Conservation (phyloP, 35 echinoderm and acorn worm genomes). For the Stichopus chloronotus region DNA sequence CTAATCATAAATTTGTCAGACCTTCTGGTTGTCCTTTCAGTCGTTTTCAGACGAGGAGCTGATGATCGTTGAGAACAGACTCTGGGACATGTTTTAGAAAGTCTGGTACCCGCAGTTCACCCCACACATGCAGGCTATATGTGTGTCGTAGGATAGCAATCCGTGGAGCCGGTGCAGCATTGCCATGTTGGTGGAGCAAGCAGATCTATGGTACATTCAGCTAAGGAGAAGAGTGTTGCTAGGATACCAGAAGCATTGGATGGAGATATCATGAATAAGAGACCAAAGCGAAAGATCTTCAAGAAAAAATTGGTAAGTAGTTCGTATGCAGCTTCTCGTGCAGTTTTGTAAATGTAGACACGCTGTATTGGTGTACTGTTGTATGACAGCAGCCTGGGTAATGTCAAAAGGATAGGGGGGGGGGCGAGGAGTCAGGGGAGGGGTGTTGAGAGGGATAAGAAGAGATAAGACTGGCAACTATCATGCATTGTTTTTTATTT, state of each 20-base stretch:
- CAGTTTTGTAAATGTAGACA: background rate
- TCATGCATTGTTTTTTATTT: too few species aligned
- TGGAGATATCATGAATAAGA: constrained; percentile 61
- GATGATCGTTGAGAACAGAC: background rate
- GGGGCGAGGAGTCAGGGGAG: background rate
- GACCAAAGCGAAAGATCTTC: constrained; percentile 57
- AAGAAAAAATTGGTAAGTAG: constrained; percentile 56
- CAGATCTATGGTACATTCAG: constrained; percentile 47
- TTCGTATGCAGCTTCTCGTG: background rate
- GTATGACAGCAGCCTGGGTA: background rate
- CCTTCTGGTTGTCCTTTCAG: too few species aligned
- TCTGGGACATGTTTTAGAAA: background rate
- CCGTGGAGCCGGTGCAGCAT: constrained; percentile 38
- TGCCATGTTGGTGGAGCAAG: constrained; percentile 49
- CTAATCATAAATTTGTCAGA: too few species aligned
- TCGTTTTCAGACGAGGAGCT: background rate
- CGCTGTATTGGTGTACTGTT: too few species aligned
- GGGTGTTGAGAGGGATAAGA: background rate
- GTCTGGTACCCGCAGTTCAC: background rate
- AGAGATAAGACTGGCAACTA: too few species aligned
- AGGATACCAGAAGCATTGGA: constrained; percentile 33
- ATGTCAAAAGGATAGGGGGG: background rate
- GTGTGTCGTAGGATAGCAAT: constrained; percentile 39
- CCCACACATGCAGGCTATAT: background rate
- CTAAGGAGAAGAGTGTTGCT: constrained; percentile 45